Percentiles rank a stretch among this genome's conserved stretches.
Evolutionary conservation across 1,140 invertebrate species (phyloP).

Genomic region (Pteromalus puparum): DNA sequence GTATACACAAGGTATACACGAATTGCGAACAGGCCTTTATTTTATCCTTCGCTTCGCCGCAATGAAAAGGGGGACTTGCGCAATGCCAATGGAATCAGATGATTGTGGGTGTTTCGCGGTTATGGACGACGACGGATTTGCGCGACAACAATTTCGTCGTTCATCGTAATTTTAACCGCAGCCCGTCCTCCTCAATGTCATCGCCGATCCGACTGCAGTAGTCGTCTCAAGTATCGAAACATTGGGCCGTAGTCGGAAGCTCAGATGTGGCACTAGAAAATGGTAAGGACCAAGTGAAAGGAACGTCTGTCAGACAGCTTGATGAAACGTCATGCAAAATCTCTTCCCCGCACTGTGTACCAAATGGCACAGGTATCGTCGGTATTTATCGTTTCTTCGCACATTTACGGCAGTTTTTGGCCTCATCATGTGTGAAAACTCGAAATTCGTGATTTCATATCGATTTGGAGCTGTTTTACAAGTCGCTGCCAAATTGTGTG

Average conservation of each 20-base stretch:
- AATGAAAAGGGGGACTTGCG: constrained; percentile 35
- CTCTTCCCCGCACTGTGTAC: constrained; percentile 9
- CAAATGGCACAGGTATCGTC: constrained; percentile 27
- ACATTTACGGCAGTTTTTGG: neutral
- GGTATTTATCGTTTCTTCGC: neutral
- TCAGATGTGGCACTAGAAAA: constrained; percentile 42
- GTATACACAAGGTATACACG: too few relatives aligned
- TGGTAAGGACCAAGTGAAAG: constrained; percentile 29
- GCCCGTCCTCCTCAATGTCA: neutral
- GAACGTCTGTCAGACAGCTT: constrained; percentile 5
- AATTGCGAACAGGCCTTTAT: constrained; percentile 20
- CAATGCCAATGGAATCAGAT: constrained; percentile 50
- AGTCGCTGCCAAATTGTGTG: neutral
- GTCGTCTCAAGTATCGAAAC: neutral
- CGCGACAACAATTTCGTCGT: constrained; percentile 18
- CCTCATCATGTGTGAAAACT: neutral
- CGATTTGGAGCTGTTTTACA: neutral
- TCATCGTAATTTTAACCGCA: neutral
- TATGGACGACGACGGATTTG: constrained; percentile 36
- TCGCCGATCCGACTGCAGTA: neutral
- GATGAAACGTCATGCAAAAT: constrained; percentile 44
- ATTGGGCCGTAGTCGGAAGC: neutral
- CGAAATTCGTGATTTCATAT: neutral
- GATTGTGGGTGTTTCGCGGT: constrained; percentile 50
- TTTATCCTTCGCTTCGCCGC: neutral